phyloP scores from a whole-genome alignment of 2,113 vertebrate genomes.

The Cromileptes altivelis region DNA sequence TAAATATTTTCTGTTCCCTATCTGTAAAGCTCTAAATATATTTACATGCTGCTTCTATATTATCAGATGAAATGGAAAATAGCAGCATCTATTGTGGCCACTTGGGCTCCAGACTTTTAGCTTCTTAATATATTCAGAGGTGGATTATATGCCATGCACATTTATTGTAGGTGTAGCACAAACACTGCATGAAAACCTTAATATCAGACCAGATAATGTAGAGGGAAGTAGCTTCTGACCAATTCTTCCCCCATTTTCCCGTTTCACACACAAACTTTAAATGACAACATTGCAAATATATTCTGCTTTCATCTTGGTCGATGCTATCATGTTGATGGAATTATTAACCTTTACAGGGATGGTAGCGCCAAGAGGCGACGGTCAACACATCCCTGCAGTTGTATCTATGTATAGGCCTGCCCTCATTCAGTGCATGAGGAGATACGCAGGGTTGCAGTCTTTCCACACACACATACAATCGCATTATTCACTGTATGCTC shows the following conservation, averaged over 20 bases:
- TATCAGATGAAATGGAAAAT: not conserved
- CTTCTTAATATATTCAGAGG: not conserved
- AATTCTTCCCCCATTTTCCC: not conserved
- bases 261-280: constrained; percentile 1
- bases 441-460: not conserved
- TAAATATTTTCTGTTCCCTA: not conserved
- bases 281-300: constrained; percentile 11
- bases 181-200: not conserved
- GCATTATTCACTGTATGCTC: constrained; percentile 58
- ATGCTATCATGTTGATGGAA: constrained; percentile 43
- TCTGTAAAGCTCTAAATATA: not conserved
- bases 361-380: not conserved
- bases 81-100: not conserved
- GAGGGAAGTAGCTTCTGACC: not conserved
- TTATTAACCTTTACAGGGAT: constrained; percentile 23
- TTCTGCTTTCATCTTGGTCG: constrained; percentile 16
- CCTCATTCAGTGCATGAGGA: constrained; percentile 15
- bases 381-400: constrained; percentile 1
- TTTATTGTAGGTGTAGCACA: not conserved
- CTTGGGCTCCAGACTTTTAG: not conserved
- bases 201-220: not conserved
- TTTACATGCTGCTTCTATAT: not conserved
- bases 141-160: no score
- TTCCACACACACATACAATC: constrained; percentile 35
- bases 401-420: constrained; percentile 1